Percentiles rank a stretch among this genome's conserved stretches.
Evolutionary conservation across 2,113 vertebrate species (phyloP).

Genomic region (Poecilia latipinna): DNA sequence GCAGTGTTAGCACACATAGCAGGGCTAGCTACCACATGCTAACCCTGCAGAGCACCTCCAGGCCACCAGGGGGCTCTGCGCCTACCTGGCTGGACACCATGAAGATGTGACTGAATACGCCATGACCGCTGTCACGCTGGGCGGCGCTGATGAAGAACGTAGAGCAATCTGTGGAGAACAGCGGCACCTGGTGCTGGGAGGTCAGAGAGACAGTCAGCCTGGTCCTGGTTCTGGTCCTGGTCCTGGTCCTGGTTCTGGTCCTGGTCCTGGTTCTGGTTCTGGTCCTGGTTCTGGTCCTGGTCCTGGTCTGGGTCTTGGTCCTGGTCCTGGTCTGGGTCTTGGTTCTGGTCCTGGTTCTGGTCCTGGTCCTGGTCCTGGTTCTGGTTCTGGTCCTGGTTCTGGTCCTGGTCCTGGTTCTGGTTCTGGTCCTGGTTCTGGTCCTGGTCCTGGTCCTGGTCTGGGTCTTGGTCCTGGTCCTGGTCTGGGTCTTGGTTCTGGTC

Average conservation of each 20-base stretch:
- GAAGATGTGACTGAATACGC: conserved; percentile 74
- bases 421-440: neutral
- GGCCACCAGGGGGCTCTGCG: neutral
- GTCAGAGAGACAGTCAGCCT: neutral
- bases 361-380: neutral
- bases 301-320: accelerated
- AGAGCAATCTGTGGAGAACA: conserved; percentile 72
- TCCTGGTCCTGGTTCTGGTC: neutral
- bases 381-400: no score
- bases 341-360: no score
- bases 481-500: no score
- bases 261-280: no score
- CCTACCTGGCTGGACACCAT: conserved; percentile 76
- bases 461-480: no score
- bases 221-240: neutral
- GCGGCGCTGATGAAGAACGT: conserved; percentile 73
- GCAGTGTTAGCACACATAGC: neutral
- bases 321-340: no score
- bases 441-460: neutral
- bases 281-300: no score
- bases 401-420: accelerated
- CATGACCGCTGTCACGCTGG: conserved; percentile 50
- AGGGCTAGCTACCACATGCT: no score
- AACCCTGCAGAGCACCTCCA: no score
- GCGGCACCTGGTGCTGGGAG: conserved; percentile 74